Conservation (phyloP, 2,797 vertebrate species). For the Balearica regulorum region DNA sequence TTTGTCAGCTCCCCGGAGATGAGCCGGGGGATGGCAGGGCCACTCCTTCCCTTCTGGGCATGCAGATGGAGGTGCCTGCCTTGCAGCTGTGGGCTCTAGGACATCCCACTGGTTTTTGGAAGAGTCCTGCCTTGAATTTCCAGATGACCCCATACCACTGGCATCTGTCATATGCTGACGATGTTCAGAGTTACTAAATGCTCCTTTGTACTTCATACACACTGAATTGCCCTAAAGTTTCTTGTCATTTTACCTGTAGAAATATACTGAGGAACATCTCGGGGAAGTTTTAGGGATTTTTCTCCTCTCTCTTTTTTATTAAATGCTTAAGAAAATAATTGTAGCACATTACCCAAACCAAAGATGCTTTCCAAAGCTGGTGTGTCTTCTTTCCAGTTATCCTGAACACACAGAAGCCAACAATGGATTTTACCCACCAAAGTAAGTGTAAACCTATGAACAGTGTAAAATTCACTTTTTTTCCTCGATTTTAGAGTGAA, state of each 20-base stretch:
- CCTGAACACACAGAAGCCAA: background rate
- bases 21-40: background rate
- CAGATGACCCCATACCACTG: background rate
- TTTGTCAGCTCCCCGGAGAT: background rate
- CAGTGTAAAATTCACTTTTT: background rate
- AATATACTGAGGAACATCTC: background rate
- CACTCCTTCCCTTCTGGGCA: background rate
- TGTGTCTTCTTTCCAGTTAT: conserved; percentile 24
- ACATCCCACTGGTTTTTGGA: background rate
- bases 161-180: background rate
- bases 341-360: background rate
- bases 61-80: background rate
- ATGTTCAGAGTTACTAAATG: background rate
- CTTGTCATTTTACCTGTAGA: background rate
- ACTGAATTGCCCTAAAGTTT: background rate
- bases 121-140: background rate
- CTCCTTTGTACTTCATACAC: background rate
- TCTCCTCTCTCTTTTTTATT: background rate
- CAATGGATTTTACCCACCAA: background rate
- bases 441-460: background rate
- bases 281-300: background rate
- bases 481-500: background rate
- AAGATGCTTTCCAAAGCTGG: background rate
- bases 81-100: background rate
- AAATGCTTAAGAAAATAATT: background rate